A percentile compares a stretch with the other conserved stretches of the same genome.
Conservation (phyloP, 92 coral and sea anemone species). For the Bergia sp. region DNA sequence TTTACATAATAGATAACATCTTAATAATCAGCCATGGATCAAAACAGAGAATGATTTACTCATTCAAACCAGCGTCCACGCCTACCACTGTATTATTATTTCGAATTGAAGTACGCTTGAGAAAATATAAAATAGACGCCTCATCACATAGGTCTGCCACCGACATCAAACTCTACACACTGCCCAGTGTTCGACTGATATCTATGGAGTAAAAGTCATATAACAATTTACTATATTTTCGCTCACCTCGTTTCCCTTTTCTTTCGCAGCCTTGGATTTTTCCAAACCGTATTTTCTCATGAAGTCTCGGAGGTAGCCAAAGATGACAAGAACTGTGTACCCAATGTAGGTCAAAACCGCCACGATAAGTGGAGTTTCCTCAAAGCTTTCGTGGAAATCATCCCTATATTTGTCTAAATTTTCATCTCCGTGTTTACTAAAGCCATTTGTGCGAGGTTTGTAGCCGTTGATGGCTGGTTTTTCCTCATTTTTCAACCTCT, state of each 20-base stretch:
- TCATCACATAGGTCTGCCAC: neutral
- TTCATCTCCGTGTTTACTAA: constrained; percentile 52
- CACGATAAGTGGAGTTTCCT: constrained; percentile 86
- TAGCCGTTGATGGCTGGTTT: constrained; percentile 73
- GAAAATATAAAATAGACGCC: neutral
- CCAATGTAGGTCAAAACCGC: constrained; percentile 91
- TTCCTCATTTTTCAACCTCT: constrained; percentile 27
- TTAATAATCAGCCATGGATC: neutral
- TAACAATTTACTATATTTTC: neutral
- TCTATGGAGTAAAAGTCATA: neutral
- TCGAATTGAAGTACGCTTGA: constrained; percentile 12
- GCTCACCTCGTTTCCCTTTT: constrained; percentile 81
- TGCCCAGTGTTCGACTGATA: neutral
- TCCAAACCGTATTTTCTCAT: constrained; percentile 93
- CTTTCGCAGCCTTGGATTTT: constrained; percentile 83
- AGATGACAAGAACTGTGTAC: constrained; percentile 83
- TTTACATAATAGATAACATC: neutral
- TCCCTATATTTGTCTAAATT: constrained; percentile 43
- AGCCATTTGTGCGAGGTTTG: constrained; percentile 69
- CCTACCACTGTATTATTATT: neutral
- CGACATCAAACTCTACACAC: neutral
- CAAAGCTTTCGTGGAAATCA: constrained; percentile 86
- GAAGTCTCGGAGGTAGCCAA: constrained; percentile 93
- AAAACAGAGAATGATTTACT: neutral
- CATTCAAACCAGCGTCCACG: neutral